Evolutionary conservation across 2,888 invertebrate genomes (phyloP), one percentile per base, ranked within the genome.

Genomic region (Andrena chrysosceles): DNA sequence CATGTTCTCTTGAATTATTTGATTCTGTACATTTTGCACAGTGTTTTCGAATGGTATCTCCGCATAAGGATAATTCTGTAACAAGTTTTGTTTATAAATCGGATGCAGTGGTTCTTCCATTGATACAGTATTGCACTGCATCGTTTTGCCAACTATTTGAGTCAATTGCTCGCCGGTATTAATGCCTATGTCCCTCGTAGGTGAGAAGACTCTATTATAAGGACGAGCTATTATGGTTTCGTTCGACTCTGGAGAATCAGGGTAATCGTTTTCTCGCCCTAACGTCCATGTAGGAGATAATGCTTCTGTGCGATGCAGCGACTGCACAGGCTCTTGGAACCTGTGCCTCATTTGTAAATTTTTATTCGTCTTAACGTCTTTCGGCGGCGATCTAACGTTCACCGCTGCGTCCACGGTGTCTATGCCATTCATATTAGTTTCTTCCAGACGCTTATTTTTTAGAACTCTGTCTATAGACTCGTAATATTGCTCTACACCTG

Each of bases 1-100:
- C 94, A 93, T 94, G 52, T 92, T 94, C 59, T 94, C 94, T 69
- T 94, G 94, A 60, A 94, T 94, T 81, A 94, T 93, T 56, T 94
- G 94, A 89, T 94, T 94, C 56, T 93, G 93, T 4, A 94, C 93
- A 76, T 94, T 94, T 70, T 94, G 94, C 1, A 94, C 94, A 0
- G 93, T 86, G 70, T 94, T 93, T 80, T 94, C 93, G 68, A 89
- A 90, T 0, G 93, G 93, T 49, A 93, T 83, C 33, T 94, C 94
- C 52, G 89, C 92, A 35, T 91, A 93, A 0, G 88, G 86, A 60
- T 81, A 81, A 35, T 7, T 33, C 0, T 85, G 63, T 6, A 90
- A 23, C 23, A 89, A 76, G 54, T 90, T 92, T 48, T 84, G 88
- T n/a, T 85, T 86, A 20, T 90, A 90, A 8, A 80, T 84, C 2